Conservation (phyloP, 92 coral and sea anemone species). For the Parazoanthus atlanticus region DNA sequence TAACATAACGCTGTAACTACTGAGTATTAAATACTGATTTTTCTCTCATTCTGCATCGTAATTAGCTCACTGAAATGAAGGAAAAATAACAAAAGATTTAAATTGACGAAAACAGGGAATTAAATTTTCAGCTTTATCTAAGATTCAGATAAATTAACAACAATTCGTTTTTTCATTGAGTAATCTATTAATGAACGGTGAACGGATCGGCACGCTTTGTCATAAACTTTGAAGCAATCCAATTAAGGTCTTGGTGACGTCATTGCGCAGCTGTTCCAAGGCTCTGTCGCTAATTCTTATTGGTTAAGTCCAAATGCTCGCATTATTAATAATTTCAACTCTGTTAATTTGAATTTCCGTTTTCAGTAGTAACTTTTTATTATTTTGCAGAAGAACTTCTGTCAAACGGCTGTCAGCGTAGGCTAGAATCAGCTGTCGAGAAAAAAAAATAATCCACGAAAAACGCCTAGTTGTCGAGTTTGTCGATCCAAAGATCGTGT, state of each 20-base stretch:
- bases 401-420: constrained; percentile 5
- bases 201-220: constrained; percentile 19
- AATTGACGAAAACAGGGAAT: background rate
- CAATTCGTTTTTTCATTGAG: constrained; percentile 5
- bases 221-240: constrained; percentile 35
- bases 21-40: background rate
- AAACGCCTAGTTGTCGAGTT: background rate
- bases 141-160: constrained; percentile 19
- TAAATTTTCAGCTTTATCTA: constrained; percentile 21
- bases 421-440: background rate
- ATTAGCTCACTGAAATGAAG: background rate
- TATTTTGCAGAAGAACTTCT: background rate
- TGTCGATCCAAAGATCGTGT: background rate
- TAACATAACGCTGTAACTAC: background rate
- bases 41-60: background rate
- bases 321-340: constrained; percentile 1
- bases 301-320: constrained; percentile 17
- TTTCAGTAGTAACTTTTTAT: constrained; percentile 24
- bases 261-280: background rate
- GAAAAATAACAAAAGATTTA: background rate
- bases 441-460: background rate
- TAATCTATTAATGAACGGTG: constrained; percentile 2
- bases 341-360: constrained; percentile 29
- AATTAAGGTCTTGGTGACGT: constrained; percentile 17
- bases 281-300: background rate